A percentile compares a stretch with the other conserved stretches of the same genome.
Conservation (phyloP, 2,888 invertebrate species). For the Corbicula japonica region DNA sequence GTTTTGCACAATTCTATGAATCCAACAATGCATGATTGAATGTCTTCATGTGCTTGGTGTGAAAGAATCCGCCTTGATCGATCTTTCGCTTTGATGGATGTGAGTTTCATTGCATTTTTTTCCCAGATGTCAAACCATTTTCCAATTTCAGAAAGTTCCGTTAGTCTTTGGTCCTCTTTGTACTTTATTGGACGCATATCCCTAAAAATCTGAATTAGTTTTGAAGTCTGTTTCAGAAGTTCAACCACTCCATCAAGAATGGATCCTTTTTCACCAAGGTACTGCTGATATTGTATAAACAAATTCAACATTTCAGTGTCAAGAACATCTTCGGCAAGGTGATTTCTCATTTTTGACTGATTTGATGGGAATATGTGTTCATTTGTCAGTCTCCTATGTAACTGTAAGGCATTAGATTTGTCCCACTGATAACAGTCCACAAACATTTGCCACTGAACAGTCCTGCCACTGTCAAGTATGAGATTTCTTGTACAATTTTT, state of each 20-base stretch:
- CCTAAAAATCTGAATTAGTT: conserved; percentile 1
- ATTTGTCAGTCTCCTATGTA: conserved; percentile 31
- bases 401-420: conserved; percentile 8
- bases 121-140: conserved; percentile 4
- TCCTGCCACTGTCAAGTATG: neutral
- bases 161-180: neutral
- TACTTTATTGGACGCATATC: conserved; percentile 7
- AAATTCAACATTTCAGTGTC: conserved; percentile 34
- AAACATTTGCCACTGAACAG: conserved; percentile 41
- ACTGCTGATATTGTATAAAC: conserved; percentile 10
- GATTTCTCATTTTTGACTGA: conserved; percentile 39
- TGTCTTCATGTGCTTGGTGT: conserved; percentile 33
- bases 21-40: conserved; percentile 37
- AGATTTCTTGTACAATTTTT: conserved; percentile 1
- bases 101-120: neutral
- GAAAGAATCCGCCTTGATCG: neutral
- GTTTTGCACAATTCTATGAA: conserved; percentile 25
- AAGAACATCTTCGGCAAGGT: conserved; percentile 29
- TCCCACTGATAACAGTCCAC: conserved; percentile 35
- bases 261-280: conserved; percentile 4
- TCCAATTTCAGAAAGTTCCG: neutral
- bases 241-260: conserved; percentile 20
- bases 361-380: conserved; percentile 28
- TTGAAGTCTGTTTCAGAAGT: conserved; percentile 13
- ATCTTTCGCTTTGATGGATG: neutral